Conservation (phyloP, 2,888 invertebrate species). For the Andrena hattorfiana region DNA sequence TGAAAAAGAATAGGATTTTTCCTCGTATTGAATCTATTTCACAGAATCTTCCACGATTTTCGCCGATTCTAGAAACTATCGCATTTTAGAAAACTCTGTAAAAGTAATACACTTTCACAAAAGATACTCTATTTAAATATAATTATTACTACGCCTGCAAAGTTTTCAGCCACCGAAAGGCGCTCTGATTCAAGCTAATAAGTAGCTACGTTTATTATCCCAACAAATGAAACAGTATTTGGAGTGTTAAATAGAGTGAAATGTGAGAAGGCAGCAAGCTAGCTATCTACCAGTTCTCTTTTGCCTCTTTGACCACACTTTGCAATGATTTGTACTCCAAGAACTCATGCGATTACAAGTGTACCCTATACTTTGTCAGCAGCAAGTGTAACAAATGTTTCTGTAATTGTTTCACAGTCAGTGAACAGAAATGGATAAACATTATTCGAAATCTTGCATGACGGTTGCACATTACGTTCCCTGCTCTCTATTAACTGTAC, state of each 20-base stretch:
- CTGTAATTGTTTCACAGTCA: conserved; percentile 33
- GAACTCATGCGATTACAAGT: neutral
- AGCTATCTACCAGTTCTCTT: neutral
- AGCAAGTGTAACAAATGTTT: conserved; percentile 8
- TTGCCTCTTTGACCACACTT: neutral
- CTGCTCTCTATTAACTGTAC: conserved; percentile 7
- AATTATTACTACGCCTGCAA: neutral
- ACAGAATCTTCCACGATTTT: no score
- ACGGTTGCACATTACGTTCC: neutral
- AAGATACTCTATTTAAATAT: neutral
- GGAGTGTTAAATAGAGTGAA: neutral
- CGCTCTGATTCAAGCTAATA: neutral
- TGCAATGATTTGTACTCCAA: neutral
- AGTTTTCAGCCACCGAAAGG: neutral
- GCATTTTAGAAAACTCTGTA: no score
- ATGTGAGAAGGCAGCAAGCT: neutral
- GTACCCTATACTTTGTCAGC: neutral
- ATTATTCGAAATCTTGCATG: conserved; percentile 3
- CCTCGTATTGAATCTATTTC: no score
- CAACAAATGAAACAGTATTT: neutral
- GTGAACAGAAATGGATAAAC: conserved; percentile 10
- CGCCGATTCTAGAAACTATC: no score
- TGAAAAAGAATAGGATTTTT: no score
- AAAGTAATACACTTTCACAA: no score
- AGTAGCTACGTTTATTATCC: neutral